These are phyloP conservation scores for Aythya baeri DNA, from an alignment of 2,113 vertebrate genomes.

Conservation along the genomic window DNA sequence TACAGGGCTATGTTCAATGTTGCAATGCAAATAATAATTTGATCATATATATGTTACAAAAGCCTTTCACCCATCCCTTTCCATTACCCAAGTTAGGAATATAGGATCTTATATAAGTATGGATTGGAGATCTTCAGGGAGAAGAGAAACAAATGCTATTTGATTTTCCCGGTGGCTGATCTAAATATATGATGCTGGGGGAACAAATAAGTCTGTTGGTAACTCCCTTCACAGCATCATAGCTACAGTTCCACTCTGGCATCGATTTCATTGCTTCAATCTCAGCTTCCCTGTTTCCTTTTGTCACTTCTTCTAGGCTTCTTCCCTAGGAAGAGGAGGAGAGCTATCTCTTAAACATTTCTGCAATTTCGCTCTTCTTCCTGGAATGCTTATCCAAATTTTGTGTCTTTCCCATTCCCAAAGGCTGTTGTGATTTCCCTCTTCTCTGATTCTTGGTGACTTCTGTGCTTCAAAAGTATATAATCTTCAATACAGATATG, in stretches of 20 bases:
- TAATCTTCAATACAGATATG: background rate
- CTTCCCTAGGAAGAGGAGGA: background rate
- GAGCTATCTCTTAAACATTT: background rate
- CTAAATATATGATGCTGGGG: background rate
- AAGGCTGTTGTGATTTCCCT: background rate
- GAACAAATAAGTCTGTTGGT: background rate
- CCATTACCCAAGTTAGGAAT: background rate
- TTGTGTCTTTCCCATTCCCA: background rate
- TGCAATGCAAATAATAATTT: background rate
- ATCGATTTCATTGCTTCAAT: background rate
- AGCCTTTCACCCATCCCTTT: background rate
- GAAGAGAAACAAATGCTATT: background rate
- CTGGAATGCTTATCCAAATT: background rate
- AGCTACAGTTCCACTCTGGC: background rate
- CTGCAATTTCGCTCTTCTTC: background rate
- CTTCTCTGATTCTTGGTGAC: background rate
- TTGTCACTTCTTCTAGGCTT: background rate
- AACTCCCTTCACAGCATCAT: background rate
- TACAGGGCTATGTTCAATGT: background rate
- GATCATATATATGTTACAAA: background rate
- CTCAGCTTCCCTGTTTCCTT: background rate
- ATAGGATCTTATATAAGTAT: background rate
- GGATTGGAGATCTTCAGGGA: background rate
- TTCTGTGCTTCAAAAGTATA: background rate
- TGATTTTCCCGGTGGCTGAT: background rate